A percentile compares a stretch with the other conserved stretches of the same genome.
Evolutionary conservation across 2,888 invertebrate genomes (phyloP).

Genomic region (Heliothis peltigera): DNA sequence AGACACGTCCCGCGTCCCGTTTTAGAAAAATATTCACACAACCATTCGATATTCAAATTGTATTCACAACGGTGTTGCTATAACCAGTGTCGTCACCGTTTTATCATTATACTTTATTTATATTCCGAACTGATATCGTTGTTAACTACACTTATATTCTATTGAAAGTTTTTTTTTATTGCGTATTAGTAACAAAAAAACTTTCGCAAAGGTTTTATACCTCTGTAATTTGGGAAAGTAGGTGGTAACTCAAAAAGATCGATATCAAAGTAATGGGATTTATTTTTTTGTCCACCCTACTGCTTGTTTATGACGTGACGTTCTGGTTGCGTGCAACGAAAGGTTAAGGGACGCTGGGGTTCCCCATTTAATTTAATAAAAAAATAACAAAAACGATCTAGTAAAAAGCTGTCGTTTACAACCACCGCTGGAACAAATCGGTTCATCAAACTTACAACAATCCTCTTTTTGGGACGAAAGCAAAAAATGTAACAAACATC

Average conservation of each 20-base stretch:
- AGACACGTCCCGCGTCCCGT: slow-evolving; percentile 14
- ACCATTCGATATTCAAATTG: slow-evolving; percentile 44
- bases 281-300: slow-evolving; percentile 30
- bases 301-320: slow-evolving; percentile 48
- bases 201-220: not conserved
- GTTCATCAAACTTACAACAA: no score
- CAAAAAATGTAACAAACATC: slow-evolving; percentile 36
- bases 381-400: no score
- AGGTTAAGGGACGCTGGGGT: slow-evolving; percentile 44
- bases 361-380: slow-evolving; percentile 35
- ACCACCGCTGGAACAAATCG: no score
- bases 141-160: slow-evolving; percentile 41
- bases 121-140: slow-evolving; percentile 46
- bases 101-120: slow-evolving; percentile 54
- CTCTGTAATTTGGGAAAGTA: slow-evolving; percentile 7
- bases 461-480: no score
- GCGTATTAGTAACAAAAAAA: slow-evolving; percentile 14
- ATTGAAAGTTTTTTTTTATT: slow-evolving; percentile 30
- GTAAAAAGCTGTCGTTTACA: no score
- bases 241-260: slow-evolving; percentile 15
- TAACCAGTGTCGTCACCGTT: slow-evolving; percentile 41
- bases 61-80: slow-evolving; percentile 40
- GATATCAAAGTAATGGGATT: slow-evolving; percentile 32
- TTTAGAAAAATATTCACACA: slow-evolving; percentile 43
- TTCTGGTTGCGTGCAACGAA: slow-evolving; percentile 52